phyloP scores from a whole-genome alignment of 2,797 vertebrate genomes.

The Ispidina picta region DNA sequence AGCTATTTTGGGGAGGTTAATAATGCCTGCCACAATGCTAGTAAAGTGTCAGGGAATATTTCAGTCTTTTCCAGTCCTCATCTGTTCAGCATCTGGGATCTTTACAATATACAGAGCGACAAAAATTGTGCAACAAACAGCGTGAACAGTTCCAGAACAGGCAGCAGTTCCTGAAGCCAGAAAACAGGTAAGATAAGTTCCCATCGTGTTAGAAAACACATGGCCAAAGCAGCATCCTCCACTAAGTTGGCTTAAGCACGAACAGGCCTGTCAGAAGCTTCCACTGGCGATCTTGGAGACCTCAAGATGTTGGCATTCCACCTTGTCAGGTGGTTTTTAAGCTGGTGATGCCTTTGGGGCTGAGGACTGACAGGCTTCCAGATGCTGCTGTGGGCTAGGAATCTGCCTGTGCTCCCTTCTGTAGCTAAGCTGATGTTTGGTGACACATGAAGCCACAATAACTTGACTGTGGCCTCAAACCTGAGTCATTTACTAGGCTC shows the following conservation, averaged over 20 bases:
- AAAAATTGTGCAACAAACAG: not conserved
- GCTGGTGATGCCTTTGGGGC: not conserved
- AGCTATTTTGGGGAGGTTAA: not conserved
- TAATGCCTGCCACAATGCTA: not conserved
- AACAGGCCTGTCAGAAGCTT: not conserved
- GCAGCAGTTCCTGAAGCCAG: not conserved
- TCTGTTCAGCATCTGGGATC: not conserved
- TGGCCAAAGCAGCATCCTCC: not conserved
- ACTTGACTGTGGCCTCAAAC: not conserved
- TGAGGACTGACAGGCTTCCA: not conserved
- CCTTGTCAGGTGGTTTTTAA: not conserved
- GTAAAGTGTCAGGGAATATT: not conserved
- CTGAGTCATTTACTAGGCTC: not conserved
- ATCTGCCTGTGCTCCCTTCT: rapidly evolving
- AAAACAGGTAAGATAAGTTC: not conserved
- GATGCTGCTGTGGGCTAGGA: not conserved
- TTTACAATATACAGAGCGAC: not conserved
- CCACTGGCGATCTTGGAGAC: rapidly evolving
- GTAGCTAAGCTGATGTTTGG: not conserved
- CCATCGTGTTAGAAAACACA: not conserved
- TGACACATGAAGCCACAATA: rapidly evolving
- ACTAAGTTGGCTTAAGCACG: not conserved
- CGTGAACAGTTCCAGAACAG: not conserved
- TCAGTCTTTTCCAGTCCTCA: not conserved
- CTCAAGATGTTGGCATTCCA: not conserved